Conservation (phyloP, 2,113 vertebrate species). For the Ia io region DNA sequence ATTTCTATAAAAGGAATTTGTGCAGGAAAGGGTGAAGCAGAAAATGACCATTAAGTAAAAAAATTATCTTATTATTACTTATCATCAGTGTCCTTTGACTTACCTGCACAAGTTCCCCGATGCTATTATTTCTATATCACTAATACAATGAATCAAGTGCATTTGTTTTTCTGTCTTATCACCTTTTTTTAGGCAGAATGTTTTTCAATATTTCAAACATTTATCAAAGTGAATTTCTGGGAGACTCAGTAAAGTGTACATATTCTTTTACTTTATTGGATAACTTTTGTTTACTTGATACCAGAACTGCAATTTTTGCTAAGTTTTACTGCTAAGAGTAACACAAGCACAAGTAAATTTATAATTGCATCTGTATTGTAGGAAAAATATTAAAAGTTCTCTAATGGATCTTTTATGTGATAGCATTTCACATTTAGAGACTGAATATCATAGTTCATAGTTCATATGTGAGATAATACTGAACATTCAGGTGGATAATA, state of each 20-base stretch:
- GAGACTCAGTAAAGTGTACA: background rate
- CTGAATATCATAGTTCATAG: background rate
- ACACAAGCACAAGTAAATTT: background rate
- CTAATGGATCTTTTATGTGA: background rate
- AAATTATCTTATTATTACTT: background rate
- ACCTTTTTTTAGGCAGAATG: background rate
- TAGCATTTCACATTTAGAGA: background rate
- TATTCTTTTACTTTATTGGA: background rate
- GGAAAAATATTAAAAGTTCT: background rate
- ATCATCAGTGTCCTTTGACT: background rate
- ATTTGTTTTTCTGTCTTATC: background rate
- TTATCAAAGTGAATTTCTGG: background rate
- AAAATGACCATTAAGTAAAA: background rate
- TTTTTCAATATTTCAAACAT: background rate
- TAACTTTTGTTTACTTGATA: background rate
- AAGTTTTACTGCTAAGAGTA: background rate
- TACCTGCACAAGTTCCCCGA: background rate
- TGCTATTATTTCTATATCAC: background rate
- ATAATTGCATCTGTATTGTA: background rate
- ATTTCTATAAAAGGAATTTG: background rate
- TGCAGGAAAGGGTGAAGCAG: background rate
- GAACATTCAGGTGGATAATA: background rate
- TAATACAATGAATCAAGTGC: background rate
- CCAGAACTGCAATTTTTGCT: background rate
- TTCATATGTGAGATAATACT: background rate